A percentile compares a stretch with the other conserved stretches of the same genome.
These are phyloP conservation scores for Mormoops blainvillei DNA, from an alignment of 2,113 vertebrate species.

Conservation along the genomic window DNA sequence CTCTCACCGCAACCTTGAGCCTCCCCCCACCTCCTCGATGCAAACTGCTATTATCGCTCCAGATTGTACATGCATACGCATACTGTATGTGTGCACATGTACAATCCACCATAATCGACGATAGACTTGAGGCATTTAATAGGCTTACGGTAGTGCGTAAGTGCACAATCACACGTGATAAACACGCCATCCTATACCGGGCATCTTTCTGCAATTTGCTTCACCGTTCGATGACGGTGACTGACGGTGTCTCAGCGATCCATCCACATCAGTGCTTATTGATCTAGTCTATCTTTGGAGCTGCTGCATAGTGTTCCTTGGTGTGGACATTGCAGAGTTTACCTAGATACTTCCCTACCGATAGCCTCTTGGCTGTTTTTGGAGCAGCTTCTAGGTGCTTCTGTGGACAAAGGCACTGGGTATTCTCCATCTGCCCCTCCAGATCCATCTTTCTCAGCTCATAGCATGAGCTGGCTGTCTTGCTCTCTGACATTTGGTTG, in stretches of 20 bases:
- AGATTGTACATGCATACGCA: background rate
- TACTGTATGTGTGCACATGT: background rate
- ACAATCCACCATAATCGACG: background rate
- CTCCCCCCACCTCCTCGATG: background rate
- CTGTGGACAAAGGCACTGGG: background rate
- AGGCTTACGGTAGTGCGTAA: background rate
- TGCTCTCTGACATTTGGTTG: background rate
- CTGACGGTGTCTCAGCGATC: background rate
- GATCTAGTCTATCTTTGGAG: background rate
- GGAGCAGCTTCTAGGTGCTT: background rate
- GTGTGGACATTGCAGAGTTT: background rate
- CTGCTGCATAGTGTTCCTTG: background rate
- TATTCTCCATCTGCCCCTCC: background rate
- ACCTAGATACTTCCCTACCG: background rate
- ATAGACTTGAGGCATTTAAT: background rate
- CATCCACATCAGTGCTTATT: background rate
- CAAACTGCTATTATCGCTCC: background rate
- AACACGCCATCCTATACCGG: background rate
- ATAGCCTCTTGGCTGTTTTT: background rate
- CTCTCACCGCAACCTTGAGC: background rate
- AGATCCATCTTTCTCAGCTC: background rate
- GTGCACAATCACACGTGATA: accelerated
- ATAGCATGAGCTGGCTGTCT: background rate
- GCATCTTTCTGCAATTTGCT: background rate
- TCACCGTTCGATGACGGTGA: background rate